Conservation (phyloP, 2,113 vertebrate genomes). For the Anas platyrhynchos region DNA sequence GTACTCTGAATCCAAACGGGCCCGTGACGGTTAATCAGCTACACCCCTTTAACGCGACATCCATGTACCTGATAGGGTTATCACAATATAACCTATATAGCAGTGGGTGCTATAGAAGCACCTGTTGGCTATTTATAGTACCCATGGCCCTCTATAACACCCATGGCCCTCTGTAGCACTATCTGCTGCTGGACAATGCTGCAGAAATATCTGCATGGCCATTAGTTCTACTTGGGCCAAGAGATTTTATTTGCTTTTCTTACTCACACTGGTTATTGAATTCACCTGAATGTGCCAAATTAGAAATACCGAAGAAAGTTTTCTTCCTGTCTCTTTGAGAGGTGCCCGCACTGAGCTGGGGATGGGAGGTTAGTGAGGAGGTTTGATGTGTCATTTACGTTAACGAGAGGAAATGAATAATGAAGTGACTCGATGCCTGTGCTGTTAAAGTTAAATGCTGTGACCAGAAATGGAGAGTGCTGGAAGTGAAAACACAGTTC, state of each 20-base stretch:
- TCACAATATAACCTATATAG: background rate
- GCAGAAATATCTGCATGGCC: background rate
- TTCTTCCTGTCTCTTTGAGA: background rate
- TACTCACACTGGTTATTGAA: background rate
- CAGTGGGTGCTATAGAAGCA: too few species aligned
- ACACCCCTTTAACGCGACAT: too few species aligned
- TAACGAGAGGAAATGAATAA: conserved; percentile 17
- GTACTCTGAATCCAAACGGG: too few species aligned
- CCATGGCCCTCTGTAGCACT: background rate
- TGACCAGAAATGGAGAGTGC: background rate
- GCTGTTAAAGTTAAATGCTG: background rate
- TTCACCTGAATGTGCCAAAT: background rate
- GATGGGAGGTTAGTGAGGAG: background rate
- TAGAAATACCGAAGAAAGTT: background rate
- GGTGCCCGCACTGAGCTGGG: background rate
- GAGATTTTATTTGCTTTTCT: background rate
- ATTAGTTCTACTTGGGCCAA: background rate
- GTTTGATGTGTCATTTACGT: background rate
- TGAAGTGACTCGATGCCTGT: background rate
- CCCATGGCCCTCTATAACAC: too few species aligned
- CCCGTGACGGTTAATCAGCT: too few species aligned
- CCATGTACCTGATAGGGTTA: background rate
- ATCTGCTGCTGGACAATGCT: background rate
- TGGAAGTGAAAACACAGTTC: background rate
- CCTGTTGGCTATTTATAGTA: too few species aligned